Conservation (phyloP, 2,797 vertebrate genomes). For the Miichthys miiuy region DNA sequence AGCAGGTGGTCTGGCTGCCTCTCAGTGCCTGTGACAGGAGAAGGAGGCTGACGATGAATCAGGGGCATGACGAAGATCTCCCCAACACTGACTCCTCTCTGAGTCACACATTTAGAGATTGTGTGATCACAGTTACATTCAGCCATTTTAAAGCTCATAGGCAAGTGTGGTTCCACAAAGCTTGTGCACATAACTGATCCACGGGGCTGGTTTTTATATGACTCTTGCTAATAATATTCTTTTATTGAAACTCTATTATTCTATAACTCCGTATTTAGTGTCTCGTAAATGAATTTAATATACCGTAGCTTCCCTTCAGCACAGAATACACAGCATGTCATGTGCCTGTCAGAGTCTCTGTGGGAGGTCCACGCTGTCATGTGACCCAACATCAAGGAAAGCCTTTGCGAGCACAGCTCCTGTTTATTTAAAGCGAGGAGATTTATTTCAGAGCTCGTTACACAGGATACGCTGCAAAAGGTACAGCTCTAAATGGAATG, state of each 20-base stretch:
- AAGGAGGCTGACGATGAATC: conserved; percentile 74
- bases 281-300: background rate
- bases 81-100: conserved; percentile 49
- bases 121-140: conserved; percentile 58
- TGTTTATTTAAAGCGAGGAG: conserved; percentile 80
- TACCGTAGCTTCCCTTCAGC: background rate
- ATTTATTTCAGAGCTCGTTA: conserved; percentile 82
- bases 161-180: conserved; percentile 41
- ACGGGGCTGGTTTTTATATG: conserved; percentile 4
- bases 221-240: background rate
- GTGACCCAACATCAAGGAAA: conserved; percentile 62
- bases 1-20: conserved; percentile 64
- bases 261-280: background rate
- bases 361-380: conserved; percentile 50
- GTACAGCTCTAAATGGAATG: conserved; percentile 73
- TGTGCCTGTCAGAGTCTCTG: conserved; percentile 12
- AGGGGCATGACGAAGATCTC: conserved; percentile 73
- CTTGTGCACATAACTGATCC: conserved; percentile 23
- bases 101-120: conserved; percentile 52
- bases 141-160: conserved; percentile 55
- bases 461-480: conserved; percentile 77
- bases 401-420: conserved; percentile 49
- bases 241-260: conserved; percentile 8
- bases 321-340: conserved; percentile 12
- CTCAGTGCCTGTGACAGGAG: conserved; percentile 60